phyloP scores from a whole-genome alignment of 2,797 vertebrate genomes.

The Danio albolineatus region DNA sequence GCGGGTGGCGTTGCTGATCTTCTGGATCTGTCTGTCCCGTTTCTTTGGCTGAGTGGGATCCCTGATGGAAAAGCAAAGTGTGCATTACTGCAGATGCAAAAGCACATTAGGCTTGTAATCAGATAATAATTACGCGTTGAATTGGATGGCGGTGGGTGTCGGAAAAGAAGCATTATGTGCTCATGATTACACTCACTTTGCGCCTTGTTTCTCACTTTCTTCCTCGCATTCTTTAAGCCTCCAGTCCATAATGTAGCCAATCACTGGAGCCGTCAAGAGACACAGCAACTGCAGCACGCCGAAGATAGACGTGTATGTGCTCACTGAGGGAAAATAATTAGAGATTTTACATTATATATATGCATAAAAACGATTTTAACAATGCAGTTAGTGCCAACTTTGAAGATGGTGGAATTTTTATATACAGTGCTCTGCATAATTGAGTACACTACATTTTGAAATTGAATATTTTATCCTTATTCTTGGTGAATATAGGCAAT shows the following conservation, averaged over 20 bases:
- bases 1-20: slow-evolving; percentile 90
- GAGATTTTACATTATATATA: not conserved
- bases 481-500: too few species aligned
- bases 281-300: slow-evolving; percentile 95
- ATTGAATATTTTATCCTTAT: too few species aligned
- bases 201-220: slow-evolving; percentile 79
- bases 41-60: slow-evolving; percentile 85
- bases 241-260: slow-evolving; percentile 99
- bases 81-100: not conserved
- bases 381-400: not conserved
- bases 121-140: not conserved
- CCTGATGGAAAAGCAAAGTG: slow-evolving; percentile 69
- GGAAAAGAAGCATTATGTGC: slow-evolving; percentile 2
- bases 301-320: slow-evolving; percentile 95
- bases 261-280: slow-evolving; percentile 93
- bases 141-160: not conserved
- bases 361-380: not conserved
- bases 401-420: not conserved
- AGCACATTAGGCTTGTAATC: not conserved
- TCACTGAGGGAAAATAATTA: slow-evolving; percentile 77
- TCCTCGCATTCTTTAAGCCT: slow-evolving; percentile 91
- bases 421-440: too few species aligned
- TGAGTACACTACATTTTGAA: too few species aligned
- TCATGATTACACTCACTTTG: slow-evolving; percentile 75
- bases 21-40: slow-evolving; percentile 90